phyloP scores from a whole-genome alignment of 2,888 invertebrate genomes.

The Timandra comae region DNA sequence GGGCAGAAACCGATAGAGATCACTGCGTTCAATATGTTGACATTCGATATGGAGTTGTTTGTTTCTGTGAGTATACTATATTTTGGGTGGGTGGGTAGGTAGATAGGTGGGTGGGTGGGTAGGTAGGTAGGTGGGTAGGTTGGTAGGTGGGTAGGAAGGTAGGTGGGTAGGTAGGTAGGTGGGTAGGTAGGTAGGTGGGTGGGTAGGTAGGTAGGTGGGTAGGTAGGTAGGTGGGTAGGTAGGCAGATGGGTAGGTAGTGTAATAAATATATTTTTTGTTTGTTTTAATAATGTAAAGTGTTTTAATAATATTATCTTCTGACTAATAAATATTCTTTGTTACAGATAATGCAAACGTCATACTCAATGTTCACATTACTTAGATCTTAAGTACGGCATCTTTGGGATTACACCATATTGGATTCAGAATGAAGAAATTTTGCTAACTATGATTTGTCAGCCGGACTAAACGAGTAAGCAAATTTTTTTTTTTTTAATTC shows the following conservation, averaged over 20 bases:
- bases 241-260: background rate
- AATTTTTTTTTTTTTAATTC: too few relatives aligned
- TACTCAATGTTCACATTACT: constrained; percentile 46
- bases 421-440: too few relatives aligned
- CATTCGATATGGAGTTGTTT: constrained; percentile 50
- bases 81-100: too few relatives aligned
- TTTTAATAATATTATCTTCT: too few relatives aligned
- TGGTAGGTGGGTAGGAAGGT: background rate
- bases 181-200: background rate
- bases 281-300: too few relatives aligned
- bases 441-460: too few relatives aligned
- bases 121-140: too few relatives aligned
- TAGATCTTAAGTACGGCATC: constrained; percentile 34
- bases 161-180: too few relatives aligned
- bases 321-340: constrained; percentile 20
- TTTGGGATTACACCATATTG: too few relatives aligned
- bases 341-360: constrained; percentile 46
- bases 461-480: too few relatives aligned
- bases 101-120: background rate
- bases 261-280: background rate
- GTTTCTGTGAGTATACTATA: constrained; percentile 40
- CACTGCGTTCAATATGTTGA: constrained; percentile 38
- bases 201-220: background rate
- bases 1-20: constrained; percentile 34
- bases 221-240: too few relatives aligned